Percentiles rank a stretch among this genome's conserved stretches.
Evolutionary conservation across 2,113 vertebrate genomes (phyloP).

Genomic region (Plotosus lineatus): DNA sequence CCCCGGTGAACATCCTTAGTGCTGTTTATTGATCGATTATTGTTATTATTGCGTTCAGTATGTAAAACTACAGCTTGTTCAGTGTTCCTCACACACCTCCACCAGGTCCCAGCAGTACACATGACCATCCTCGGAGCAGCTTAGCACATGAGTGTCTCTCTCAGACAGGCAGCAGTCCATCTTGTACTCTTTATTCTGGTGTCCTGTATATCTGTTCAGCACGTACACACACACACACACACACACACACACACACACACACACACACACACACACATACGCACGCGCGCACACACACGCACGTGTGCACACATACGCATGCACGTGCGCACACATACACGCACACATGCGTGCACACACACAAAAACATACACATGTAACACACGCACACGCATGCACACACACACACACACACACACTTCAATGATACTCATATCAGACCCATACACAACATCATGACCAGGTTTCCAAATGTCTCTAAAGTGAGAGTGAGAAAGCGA

Average conservation of each 20-base stretch:
- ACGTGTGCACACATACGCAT: neutral
- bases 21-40: no score
- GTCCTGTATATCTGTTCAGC: conserved; percentile 78
- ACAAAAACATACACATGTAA: no score
- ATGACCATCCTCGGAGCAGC: conserved; percentile 89
- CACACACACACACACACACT: no score
- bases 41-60: no score
- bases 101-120: conserved; percentile 94
- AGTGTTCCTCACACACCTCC: conserved; percentile 72
- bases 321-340: neutral
- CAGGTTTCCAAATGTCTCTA: no score
- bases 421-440: neutral
- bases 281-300: neutral
- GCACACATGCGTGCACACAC: neutral
- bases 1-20: no score
- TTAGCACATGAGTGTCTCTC: conserved; percentile 85
- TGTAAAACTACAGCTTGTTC: no score
- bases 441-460: neutral
- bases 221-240: conserved; percentile 1
- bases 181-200: conserved; percentile 86
- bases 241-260: conserved; percentile 5
- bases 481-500: no score
- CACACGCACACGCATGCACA: neutral
- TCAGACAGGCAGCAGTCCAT: conserved; percentile 88
- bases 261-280: conserved; percentile 3